phyloP scores from a whole-genome alignment of 2,113 vertebrate genomes.

The Mormyrus lacerda region DNA sequence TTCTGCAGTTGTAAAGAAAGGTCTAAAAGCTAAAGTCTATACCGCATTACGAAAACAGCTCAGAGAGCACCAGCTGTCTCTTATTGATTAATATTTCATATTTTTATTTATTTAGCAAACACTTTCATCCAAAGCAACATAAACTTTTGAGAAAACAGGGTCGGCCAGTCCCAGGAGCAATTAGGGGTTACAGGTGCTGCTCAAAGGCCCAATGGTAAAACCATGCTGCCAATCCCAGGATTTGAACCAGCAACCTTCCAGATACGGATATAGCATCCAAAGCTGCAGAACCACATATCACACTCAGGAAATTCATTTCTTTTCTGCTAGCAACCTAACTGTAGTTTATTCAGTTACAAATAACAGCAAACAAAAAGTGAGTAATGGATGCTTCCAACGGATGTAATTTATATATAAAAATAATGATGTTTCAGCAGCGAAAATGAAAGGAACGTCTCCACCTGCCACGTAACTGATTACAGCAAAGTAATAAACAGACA shows the following conservation, averaged over 20 bases:
- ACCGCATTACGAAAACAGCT: neutral
- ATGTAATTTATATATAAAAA: slow-evolving; percentile 5
- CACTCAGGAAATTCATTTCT: neutral
- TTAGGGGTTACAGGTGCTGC: neutral
- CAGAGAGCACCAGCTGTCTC: neutral
- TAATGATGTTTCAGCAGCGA: neutral
- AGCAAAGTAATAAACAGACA: neutral
- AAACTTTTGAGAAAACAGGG: neutral
- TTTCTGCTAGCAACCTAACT: neutral
- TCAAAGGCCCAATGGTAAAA: neutral
- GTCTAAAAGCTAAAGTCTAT: neutral
- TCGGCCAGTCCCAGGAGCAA: neutral
- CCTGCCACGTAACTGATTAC: neutral
- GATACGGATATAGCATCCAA: neutral
- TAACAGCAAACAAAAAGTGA: neutral
- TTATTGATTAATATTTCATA: neutral
- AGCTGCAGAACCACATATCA: neutral
- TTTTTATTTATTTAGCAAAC: neutral
- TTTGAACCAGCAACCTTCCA: neutral
- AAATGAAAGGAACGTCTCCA: neutral
- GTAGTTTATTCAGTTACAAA: neutral
- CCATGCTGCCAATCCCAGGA: neutral
- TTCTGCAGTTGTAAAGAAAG: neutral
- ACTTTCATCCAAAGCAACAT: neutral
- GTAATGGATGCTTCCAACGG: neutral